A percentile compares a stretch with the other conserved stretches of the same genome.
phyloP scores from a whole-genome alignment of 2,888 invertebrate species.

The Esperia sulphurella region DNA sequence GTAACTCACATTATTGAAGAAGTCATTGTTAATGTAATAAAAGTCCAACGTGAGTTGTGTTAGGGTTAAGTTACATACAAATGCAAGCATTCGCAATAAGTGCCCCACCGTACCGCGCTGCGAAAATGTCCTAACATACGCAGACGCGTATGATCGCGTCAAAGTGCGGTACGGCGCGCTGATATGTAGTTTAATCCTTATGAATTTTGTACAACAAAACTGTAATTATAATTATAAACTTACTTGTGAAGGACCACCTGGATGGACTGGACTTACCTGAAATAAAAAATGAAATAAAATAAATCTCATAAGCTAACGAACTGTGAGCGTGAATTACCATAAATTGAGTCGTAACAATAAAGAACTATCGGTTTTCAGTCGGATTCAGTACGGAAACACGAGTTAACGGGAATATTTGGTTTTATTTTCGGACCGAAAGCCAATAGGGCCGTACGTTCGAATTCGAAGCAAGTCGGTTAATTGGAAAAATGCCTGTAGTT shows the following conservation, averaged over 20 bases:
- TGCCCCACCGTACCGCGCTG: too few relatives aligned
- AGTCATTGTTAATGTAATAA: too few relatives aligned
- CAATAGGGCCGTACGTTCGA: constrained; percentile 11
- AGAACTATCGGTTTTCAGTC: constrained; percentile 27
- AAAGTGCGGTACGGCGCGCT: too few relatives aligned
- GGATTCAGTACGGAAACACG: constrained; percentile 38
- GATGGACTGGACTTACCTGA: constrained; percentile 36
- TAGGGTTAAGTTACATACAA: too few relatives aligned
- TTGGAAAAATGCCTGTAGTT: constrained; percentile 19
- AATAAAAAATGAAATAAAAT: constrained; percentile 13
- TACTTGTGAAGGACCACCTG: neutral
- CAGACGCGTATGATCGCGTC: too few relatives aligned
- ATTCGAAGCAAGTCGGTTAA: constrained; percentile 17
- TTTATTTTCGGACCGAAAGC: constrained; percentile 27
- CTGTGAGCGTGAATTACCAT: neutral
- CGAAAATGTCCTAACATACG: too few relatives aligned
- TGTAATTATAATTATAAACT: neutral
- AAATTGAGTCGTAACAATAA: neutral
- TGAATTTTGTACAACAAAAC: too few relatives aligned
- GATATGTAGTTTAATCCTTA: too few relatives aligned
- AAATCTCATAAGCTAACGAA: neutral
- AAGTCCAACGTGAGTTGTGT: too few relatives aligned
- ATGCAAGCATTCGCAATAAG: too few relatives aligned
- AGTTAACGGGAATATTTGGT: constrained; percentile 44
- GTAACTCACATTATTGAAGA: too few relatives aligned